These are phyloP conservation scores for Ametastegia equiseti DNA, from an alignment of 2,888 invertebrate species.

Conservation along the genomic window DNA sequence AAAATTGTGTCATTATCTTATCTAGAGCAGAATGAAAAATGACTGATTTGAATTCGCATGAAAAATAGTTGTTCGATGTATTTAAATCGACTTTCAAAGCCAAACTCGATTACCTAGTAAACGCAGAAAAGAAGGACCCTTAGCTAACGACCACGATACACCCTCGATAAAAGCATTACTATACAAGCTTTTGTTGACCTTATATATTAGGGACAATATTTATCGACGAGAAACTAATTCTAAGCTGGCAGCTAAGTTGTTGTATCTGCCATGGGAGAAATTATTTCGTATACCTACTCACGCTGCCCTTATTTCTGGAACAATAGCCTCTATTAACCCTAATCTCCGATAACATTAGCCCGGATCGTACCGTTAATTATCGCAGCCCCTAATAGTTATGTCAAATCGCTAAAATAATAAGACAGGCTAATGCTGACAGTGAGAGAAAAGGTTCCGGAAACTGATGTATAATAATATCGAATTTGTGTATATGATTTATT, in stretches of 20 bases:
- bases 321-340: neutral
- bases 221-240: neutral
- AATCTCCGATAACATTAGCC: neutral
- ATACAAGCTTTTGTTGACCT: slow-evolving; percentile 10
- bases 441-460: neutral
- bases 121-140: neutral
- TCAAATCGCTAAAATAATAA: neutral
- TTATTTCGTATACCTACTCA: neutral
- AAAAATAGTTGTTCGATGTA: neutral
- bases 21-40: too few species aligned
- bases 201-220: neutral
- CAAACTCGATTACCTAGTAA: neutral
- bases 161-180: slow-evolving; percentile 6
- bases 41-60: neutral
- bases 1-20: neutral
- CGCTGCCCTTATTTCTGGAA: slow-evolving; percentile 3
- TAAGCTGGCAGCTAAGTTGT: neutral
- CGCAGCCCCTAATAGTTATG: too few species aligned
- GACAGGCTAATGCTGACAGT: neutral
- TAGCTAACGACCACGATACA: neutral
- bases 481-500: neutral
- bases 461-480: neutral
- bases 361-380: neutral
- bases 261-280: neutral
- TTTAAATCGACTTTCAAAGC: slow-evolving; percentile 2